phyloP scores from a whole-genome alignment of 2,113 vertebrate species.

The Callocephalon fimbriatum region DNA sequence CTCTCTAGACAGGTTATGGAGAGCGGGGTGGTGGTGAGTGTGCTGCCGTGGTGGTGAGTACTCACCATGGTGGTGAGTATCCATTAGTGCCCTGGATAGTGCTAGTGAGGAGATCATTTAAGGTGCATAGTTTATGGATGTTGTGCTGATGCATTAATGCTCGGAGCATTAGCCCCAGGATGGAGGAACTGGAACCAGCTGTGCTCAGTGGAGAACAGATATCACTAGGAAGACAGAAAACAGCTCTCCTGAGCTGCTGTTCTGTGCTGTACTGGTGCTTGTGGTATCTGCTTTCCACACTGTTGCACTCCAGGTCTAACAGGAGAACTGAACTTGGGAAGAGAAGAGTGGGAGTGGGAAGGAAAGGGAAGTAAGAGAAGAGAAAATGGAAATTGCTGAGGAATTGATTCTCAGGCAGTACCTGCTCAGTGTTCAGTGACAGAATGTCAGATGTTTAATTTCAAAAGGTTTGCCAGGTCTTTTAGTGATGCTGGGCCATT shows the following conservation, averaged over 20 bases:
- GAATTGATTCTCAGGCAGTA: background rate
- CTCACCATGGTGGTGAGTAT: background rate
- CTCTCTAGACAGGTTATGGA: background rate
- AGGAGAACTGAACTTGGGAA: background rate
- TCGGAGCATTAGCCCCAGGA: fast-evolving
- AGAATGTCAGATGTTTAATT: background rate
- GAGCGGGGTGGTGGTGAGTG: background rate
- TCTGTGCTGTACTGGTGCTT: background rate
- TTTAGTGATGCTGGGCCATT: background rate
- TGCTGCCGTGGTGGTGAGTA: background rate
- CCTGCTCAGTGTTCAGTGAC: background rate
- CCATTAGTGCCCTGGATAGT: background rate
- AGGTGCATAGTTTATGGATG: background rate
- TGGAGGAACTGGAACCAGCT: background rate
- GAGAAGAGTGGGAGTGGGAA: background rate
- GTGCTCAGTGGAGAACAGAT: background rate
- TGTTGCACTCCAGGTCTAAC: background rate
- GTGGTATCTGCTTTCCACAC: background rate
- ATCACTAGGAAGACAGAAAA: background rate
- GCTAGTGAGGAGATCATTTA: background rate
- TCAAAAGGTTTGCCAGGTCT: background rate
- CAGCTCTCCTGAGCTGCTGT: background rate
- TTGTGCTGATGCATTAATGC: background rate
- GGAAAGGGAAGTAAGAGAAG: background rate
- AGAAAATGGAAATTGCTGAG: background rate